These are phyloP conservation scores for Glyphotaelius pellucidus DNA, from an alignment of 2,888 invertebrate species.

Conservation along the genomic window DNA sequence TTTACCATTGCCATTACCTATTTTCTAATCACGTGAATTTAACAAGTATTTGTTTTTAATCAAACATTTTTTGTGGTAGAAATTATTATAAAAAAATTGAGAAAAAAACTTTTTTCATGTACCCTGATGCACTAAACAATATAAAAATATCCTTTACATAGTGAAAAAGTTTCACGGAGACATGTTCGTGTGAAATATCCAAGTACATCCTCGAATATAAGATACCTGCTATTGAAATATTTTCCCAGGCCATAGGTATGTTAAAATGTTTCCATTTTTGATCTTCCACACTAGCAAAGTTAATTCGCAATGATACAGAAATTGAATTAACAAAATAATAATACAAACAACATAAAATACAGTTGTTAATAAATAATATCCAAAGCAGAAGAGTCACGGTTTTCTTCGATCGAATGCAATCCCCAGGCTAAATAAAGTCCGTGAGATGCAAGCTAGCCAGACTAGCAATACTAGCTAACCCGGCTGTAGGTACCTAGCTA, in stretches of 20 bases:
- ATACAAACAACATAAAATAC: background rate
- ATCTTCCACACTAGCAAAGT: background rate
- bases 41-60: too few relatives aligned
- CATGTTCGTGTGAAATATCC: too few relatives aligned
- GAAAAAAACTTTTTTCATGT: too few relatives aligned
- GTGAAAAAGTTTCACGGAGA: too few relatives aligned
- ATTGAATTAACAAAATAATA: background rate
- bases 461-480: background rate
- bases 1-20: background rate
- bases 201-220: too few relatives aligned
- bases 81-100: too few relatives aligned
- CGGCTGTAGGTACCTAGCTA: background rate
- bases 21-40: too few relatives aligned
- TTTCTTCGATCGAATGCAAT: background rate
- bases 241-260: background rate
- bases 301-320: background rate
- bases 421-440: background rate
- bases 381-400: background rate
- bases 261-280: background rate
- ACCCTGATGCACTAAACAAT: too few relatives aligned
- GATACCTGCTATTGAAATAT: too few relatives aligned
- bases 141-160: too few relatives aligned
- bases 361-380: background rate
- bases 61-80: too few relatives aligned
- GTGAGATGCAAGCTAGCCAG: background rate